Percentiles rank a stretch among this genome's conserved stretches.
These are phyloP conservation scores for Botia almorhae DNA, from an alignment of 2,797 vertebrate genomes.

Conservation along the genomic window DNA sequence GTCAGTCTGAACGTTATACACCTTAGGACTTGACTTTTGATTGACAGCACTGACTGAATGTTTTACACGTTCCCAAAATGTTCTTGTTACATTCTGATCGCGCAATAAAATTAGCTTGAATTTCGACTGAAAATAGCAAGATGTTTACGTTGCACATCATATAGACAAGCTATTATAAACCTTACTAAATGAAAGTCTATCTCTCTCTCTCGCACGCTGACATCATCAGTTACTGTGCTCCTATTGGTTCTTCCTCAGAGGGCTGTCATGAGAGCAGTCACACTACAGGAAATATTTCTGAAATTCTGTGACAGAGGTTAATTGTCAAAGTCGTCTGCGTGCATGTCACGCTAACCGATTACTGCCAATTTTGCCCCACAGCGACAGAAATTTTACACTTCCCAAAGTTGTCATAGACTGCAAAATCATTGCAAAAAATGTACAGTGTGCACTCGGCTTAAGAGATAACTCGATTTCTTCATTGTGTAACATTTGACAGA, in stretches of 20 bases:
- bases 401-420: neutral
- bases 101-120: too few species aligned
- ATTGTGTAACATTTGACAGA: conserved; percentile 5
- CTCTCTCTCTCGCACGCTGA: too few species aligned
- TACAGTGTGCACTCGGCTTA: neutral
- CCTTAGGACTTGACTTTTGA: neutral
- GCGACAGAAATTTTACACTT: neutral
- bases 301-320: neutral
- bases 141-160: too few species aligned
- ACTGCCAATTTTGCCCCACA: neutral
- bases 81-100: too few species aligned
- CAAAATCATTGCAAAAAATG: neutral
- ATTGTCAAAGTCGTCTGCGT: neutral
- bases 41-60: neutral
- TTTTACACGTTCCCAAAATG: neutral
- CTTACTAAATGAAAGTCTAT: too few species aligned
- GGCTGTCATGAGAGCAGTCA: neutral
- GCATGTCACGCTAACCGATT: neutral
- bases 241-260: neutral
- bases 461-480: neutral
- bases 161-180: too few species aligned
- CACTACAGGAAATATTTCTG: neutral
- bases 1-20: neutral
- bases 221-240: too few species aligned
- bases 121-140: too few species aligned